Evolutionary conservation across 2,888 invertebrate genomes (phyloP).

Genomic region (Eupithecia subfuscata): DNA sequence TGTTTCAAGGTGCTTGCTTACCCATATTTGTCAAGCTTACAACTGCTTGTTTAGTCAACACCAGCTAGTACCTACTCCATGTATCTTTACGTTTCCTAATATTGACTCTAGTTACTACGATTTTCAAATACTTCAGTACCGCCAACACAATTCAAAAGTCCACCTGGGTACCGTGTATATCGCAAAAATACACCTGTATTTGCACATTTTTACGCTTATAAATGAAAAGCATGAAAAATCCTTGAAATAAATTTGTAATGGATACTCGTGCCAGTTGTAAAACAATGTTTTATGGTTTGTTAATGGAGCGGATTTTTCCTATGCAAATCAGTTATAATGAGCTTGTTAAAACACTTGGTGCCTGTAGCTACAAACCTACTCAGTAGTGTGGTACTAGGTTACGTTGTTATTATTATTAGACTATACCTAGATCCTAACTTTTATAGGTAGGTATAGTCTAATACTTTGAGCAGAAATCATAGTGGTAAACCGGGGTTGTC

Average conservation of each 20-base stretch:
- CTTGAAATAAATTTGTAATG: background rate
- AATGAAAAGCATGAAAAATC: background rate
- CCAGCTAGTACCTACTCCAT: background rate
- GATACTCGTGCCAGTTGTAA: slow-evolving; percentile 2
- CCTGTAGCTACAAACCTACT: background rate
- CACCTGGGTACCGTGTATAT: background rate
- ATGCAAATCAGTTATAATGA: background rate
- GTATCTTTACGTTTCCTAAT: background rate
- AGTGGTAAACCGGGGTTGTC: background rate
- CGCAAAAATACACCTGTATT: background rate
- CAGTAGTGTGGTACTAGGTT: background rate
- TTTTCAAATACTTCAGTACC: background rate
- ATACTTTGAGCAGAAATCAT: background rate
- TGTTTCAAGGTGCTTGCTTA: background rate
- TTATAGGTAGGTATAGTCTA: background rate
- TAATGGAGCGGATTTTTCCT: slow-evolving; percentile 2
- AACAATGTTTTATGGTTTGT: background rate
- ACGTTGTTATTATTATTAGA: too few species aligned
- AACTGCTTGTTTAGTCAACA: slow-evolving; percentile 1
- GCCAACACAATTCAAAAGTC: background rate
- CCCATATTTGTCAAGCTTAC: background rate
- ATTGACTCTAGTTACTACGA: background rate
- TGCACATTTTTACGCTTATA: background rate
- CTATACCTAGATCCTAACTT: background rate
- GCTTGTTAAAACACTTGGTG: background rate